phyloP scores from a whole-genome alignment of 2,797 vertebrate genomes.

The Pangasius larnaudii region DNA sequence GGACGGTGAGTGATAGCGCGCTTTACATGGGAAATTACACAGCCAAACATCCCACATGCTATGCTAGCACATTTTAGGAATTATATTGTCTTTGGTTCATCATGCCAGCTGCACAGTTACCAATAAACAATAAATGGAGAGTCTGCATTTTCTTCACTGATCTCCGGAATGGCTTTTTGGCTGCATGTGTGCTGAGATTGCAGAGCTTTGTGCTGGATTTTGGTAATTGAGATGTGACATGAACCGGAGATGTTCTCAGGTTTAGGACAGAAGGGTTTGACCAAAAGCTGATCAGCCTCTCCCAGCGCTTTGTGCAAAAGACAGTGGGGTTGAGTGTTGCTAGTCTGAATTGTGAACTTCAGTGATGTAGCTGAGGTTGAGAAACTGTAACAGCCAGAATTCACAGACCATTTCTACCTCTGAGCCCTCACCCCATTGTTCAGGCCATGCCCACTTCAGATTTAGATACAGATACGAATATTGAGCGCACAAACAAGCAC shows the following conservation, averaged over 20 bases:
- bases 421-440: not conserved
- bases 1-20: slow-evolving; percentile 75
- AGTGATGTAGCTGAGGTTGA: not conserved
- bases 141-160: slow-evolving; percentile 22
- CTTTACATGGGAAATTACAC: slow-evolving; percentile 23
- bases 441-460: not conserved
- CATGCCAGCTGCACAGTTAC: slow-evolving; percentile 40
- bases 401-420: not conserved
- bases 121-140: slow-evolving; percentile 44
- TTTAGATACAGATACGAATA: not conserved
- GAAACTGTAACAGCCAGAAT: not conserved
- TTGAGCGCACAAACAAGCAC: not conserved
- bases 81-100: slow-evolving; percentile 8
- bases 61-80: slow-evolving; percentile 1
- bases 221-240: slow-evolving; percentile 36
- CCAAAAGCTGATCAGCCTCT: slow-evolving; percentile 37
- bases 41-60: not conserved
- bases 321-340: slow-evolving; percentile 14
- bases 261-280: slow-evolving; percentile 27
- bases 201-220: slow-evolving; percentile 21
- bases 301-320: not conserved
- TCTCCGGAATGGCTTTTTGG: slow-evolving; percentile 23
- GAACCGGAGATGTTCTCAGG: not conserved
- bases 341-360: not conserved
- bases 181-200: not conserved